A percentile compares a stretch with the other conserved stretches of the same genome.
Evolutionary conservation across 2,888 invertebrate species (phyloP).

Genomic region (Abscondita cerata): DNA sequence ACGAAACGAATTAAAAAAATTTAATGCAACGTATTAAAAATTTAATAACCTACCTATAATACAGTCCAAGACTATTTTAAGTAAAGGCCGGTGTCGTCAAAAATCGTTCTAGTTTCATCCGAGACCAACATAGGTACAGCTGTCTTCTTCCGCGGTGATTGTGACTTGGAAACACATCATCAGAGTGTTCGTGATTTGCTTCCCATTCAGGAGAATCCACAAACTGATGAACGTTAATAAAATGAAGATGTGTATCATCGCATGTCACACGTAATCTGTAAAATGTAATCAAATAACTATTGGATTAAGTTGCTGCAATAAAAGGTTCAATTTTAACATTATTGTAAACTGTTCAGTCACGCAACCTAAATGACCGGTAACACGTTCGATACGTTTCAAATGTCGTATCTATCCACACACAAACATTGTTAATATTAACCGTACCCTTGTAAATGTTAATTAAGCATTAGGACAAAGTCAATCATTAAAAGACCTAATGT

Average conservation of each 20-base stretch:
- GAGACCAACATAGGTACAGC: constrained; percentile 81
- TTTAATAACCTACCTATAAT: constrained; percentile 68
- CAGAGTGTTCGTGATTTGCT: constrained; percentile 77
- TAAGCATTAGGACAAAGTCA: too few relatives aligned
- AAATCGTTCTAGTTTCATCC: constrained; percentile 76
- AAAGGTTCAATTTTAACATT: constrained; percentile 11
- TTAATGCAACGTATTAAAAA: constrained; percentile 4
- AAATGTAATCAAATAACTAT: constrained; percentile 30
- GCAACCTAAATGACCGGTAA: not conserved
- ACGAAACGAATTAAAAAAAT: not conserved
- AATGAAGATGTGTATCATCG: constrained; percentile 83
- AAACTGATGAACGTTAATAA: constrained; percentile 81
- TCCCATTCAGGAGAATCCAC: constrained; percentile 93
- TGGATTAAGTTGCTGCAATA: not conserved
- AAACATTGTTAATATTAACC: too few relatives aligned
- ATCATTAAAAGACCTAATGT: too few relatives aligned
- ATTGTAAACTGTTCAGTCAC: constrained; percentile 2
- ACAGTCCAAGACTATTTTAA: constrained; percentile 78
- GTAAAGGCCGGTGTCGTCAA: constrained; percentile 75
- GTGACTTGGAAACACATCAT: constrained; percentile 82
- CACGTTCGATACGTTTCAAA: too few relatives aligned
- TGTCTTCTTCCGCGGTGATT: constrained; percentile 78
- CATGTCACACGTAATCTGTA: constrained; percentile 81
- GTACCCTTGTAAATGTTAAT: too few relatives aligned
- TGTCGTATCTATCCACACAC: too few relatives aligned